Base-by-base conservation (phyloP, 2,797 vertebrate genomes). In the Tragopan temminckii region DNA sequence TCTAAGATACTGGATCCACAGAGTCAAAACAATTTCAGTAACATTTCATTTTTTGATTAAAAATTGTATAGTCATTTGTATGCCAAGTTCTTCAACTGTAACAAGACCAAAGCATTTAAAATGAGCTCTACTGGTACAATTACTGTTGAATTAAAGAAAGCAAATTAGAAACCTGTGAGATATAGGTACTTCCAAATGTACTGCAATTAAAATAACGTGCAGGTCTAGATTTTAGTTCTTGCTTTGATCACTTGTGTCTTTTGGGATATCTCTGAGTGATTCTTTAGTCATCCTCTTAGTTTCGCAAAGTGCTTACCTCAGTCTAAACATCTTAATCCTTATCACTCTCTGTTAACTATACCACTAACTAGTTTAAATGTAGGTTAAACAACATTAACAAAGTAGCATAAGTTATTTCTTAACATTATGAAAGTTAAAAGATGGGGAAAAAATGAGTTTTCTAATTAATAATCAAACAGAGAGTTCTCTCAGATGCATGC, bases 21-120 rank as follows among this genome's bases (percentile, higher is more conserved):
- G 16, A 80, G 52, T 72, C 21, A 72, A 88, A 72, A 77, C 46
- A 66, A 82, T 74, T 66, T 23, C 17, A 67, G 25, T 31, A 67
- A 40, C 27, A 7, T 29, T 72, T 72, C n/a, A 21, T 11, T 38
- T 52, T 29, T 64, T 36, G 11, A 40, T 40, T 27, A 40, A 62
- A 29, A 62, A 29, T 45, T 42, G 4, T 38, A 17, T 38, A 72
- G n/a, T 5, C 9, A 29, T 64, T 27, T 36, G 2, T n/a, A 2
- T 75, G n/a, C 76, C 35, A 33, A 38, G 20, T 61, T 75, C 46
- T 58, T 85, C 45, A 66, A 9, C 5, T 24, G 25, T 31, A 43
- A 3, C 5, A 61, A 7, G 31, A 71, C 42, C 13, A 68, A 84
- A 33, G 14, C 14, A n/a, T 63, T 92, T 80, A 80, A n/a, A 80